Evolutionary conservation across 1,140 invertebrate species (phyloP).

Genomic region (Holotrichia oblita): DNA sequence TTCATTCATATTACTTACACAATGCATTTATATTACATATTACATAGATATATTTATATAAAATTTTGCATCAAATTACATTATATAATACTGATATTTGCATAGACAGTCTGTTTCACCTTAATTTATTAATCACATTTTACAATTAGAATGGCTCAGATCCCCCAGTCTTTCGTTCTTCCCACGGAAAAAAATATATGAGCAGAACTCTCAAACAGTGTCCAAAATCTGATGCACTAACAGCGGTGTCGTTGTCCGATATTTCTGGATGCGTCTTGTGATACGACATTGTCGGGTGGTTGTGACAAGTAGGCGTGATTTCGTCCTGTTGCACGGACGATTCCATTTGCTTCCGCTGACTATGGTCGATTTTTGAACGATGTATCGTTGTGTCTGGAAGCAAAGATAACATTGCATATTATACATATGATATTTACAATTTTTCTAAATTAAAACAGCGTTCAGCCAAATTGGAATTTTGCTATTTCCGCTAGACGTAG

Average conservation of each 20-base stretch:
- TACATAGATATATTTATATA: neutral
- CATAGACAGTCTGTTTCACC: constrained; percentile 8
- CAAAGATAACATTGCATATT: too few relatives aligned
- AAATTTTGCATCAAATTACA: constrained; percentile 1
- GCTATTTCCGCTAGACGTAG: too few relatives aligned
- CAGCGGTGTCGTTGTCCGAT: neutral
- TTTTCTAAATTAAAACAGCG: too few relatives aligned
- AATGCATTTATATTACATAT: neutral
- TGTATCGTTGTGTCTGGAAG: neutral
- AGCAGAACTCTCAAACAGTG: neutral
- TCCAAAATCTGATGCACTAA: constrained; percentile 23
- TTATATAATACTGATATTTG: constrained; percentile 17
- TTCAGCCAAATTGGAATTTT: too few relatives aligned
- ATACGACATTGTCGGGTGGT: constrained; percentile 8
- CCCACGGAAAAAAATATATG: neutral
- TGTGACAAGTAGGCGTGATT: neutral
- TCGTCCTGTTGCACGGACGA: constrained; percentile 5
- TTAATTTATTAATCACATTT: constrained; percentile 16
- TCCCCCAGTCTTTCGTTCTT: neutral
- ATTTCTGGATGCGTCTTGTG: constrained; percentile 9
- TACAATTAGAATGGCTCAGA: constrained; percentile 12
- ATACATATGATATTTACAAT: too few relatives aligned
- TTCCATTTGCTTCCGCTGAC: constrained; percentile 3
- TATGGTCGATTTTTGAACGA: neutral
- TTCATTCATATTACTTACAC: neutral